phyloP scores from a whole-genome alignment of 2,888 invertebrate species.

The Melanostoma scalare region DNA sequence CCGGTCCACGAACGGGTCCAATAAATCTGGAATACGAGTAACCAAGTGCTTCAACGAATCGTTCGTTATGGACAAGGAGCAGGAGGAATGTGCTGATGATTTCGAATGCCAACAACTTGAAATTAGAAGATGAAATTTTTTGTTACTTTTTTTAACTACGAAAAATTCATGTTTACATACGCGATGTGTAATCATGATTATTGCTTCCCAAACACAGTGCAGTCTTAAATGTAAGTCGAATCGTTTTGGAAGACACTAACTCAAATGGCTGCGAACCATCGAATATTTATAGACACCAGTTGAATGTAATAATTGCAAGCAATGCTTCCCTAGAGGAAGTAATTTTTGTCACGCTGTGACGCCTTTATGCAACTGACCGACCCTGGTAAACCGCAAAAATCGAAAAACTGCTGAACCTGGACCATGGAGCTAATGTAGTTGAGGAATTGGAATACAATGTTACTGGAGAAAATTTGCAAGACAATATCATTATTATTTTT shows the following conservation, averaged over 20 bases:
- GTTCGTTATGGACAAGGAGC: conserved; percentile 55
- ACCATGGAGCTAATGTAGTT: conserved; percentile 43
- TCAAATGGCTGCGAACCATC: conserved; percentile 50
- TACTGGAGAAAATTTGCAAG: conserved; percentile 29
- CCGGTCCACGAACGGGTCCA: conserved; percentile 88
- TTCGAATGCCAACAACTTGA: conserved; percentile 74
- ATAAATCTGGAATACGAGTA: conserved; percentile 88
- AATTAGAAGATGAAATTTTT: conserved; percentile 56
- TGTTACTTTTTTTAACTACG: conserved; percentile 9
- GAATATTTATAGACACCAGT: conserved; percentile 69
- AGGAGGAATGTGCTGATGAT: conserved; percentile 76
- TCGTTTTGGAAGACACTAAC: conserved; percentile 62
- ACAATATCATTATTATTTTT: not conserved
- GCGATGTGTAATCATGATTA: conserved; percentile 42
- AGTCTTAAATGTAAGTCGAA: conserved; percentile 44
- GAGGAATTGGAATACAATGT: conserved; percentile 17
- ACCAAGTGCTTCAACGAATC: conserved; percentile 81
- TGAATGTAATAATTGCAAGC: conserved; percentile 51
- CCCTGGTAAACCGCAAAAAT: conserved; percentile 55
- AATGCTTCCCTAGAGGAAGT: conserved; percentile 69
- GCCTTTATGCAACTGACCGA: conserved; percentile 49
- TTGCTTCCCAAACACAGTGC: conserved; percentile 17
- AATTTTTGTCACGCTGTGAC: conserved; percentile 63
- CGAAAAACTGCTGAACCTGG: conserved; percentile 60
- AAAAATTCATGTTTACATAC: conserved; percentile 44